Conservation (phyloP, 2,888 invertebrate genomes). For the Punctoribates punctum region DNA sequence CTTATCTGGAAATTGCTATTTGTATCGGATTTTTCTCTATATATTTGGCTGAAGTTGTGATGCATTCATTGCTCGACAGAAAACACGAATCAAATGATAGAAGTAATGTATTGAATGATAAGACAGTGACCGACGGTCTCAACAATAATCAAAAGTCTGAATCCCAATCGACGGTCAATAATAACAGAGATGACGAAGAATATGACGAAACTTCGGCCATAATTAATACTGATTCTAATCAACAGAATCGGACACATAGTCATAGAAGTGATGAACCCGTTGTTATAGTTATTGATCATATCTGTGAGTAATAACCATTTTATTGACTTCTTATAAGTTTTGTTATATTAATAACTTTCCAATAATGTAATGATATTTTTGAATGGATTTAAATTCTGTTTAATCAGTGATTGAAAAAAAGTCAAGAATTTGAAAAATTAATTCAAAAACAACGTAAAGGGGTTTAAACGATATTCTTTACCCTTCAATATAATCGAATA, state of each 20-base stretch:
- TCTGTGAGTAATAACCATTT: neutral
- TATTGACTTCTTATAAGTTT: too few relatives aligned
- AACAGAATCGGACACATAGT: neutral
- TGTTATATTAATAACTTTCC: too few relatives aligned
- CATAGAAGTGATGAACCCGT: neutral
- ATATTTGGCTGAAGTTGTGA: constrained; percentile 72
- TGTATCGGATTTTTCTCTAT: constrained; percentile 71
- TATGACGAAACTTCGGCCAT: neutral
- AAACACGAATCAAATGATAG: neutral
- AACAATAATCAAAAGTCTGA: neutral
- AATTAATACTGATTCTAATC: neutral
- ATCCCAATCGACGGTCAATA: neutral
- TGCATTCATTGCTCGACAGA: constrained; percentile 63
- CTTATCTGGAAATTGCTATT: constrained; percentile 67
- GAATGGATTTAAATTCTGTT: too few relatives aligned
- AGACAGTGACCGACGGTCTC: neutral
- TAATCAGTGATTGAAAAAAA: too few relatives aligned
- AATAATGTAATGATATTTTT: too few relatives aligned
- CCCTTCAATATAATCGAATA: neutral
- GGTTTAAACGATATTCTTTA: neutral
- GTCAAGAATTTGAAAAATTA: too few relatives aligned
- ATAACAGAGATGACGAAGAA: neutral
- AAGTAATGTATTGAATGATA: constrained; percentile 8
- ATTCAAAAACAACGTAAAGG: too few relatives aligned
- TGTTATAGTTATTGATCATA: neutral